Conservation (phyloP, 2,113 vertebrate species). For the Forbesichthys papilliferus region DNA sequence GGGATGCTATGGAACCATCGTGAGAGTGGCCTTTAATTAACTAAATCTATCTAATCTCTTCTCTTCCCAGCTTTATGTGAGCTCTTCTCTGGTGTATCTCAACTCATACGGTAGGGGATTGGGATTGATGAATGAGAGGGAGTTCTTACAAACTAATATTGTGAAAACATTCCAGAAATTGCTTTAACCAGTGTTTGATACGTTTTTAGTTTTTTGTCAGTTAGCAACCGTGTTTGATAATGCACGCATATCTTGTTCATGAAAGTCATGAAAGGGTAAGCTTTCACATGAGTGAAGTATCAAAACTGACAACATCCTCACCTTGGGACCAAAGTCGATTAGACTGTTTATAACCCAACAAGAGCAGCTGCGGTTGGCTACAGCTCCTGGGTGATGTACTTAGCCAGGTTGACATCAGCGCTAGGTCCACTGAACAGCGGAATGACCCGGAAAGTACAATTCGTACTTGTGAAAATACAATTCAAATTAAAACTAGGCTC, state of each 20-base stretch:
- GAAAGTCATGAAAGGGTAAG: constrained; percentile 14
- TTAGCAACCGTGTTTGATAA: not conserved
- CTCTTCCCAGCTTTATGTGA: too few species aligned
- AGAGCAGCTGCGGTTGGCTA: constrained; percentile 40
- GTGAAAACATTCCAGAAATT: too few species aligned
- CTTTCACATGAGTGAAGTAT: constrained; percentile 35
- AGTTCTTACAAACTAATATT: too few species aligned
- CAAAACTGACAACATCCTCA: constrained; percentile 49
- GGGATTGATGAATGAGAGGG: too few species aligned
- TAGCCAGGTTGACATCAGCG: constrained; percentile 29
- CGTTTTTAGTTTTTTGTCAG: too few species aligned
- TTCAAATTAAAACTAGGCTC: constrained; percentile 33
- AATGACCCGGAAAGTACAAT: constrained; percentile 41
- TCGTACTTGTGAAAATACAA: constrained; percentile 42
- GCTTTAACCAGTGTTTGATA: too few species aligned
- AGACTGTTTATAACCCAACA: constrained; percentile 28
- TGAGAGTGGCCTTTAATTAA: too few species aligned
- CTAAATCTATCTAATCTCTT: too few species aligned
- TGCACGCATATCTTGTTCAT: not conserved
- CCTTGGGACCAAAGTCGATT: constrained; percentile 36
- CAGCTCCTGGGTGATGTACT: constrained; percentile 22
- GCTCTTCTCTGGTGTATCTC: too few species aligned
- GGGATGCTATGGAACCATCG: too few species aligned
- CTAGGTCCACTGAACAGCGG: constrained; percentile 9
- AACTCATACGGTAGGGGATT: too few species aligned